Evolutionary conservation across 2,888 invertebrate species (phyloP).

Genomic region (Sycophila texana): DNA sequence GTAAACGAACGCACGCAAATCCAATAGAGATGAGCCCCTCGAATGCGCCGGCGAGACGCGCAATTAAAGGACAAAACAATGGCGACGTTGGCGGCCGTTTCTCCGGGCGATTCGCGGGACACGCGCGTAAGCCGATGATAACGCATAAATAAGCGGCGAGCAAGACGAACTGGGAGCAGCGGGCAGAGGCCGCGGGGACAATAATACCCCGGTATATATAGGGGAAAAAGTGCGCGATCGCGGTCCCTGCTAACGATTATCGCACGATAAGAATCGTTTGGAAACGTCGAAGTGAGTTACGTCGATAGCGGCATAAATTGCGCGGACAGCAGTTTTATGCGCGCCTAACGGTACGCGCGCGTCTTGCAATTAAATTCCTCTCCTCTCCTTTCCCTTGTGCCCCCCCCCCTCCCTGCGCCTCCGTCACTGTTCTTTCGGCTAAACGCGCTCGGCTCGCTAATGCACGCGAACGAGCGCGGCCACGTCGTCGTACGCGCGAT

Average conservation of each 20-base stretch:
- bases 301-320: slow-evolving; percentile 55
- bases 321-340: slow-evolving; percentile 53
- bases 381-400: neutral
- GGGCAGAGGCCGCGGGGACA: neutral
- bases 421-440: too few relatives aligned
- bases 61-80: slow-evolving; percentile 27
- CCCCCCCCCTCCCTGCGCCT: neutral
- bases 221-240: slow-evolving; percentile 7
- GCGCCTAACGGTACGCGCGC: slow-evolving; percentile 51
- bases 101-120: neutral
- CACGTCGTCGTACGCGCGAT: neutral
- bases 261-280: slow-evolving; percentile 55
- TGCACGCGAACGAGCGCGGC: neutral
- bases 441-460: slow-evolving; percentile 28
- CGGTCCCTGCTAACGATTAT: slow-evolving; percentile 48
- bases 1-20: neutral
- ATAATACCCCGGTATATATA: slow-evolving; percentile 25
- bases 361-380: slow-evolving; percentile 48
- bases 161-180: neutral
- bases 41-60: slow-evolving; percentile 1
- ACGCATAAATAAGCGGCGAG: too few relatives aligned
- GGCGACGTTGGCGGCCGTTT: slow-evolving; percentile 14
- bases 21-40: slow-evolving; percentile 10
- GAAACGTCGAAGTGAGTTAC: slow-evolving; percentile 54
- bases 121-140: too few relatives aligned